Evolutionary conservation across 2,113 vertebrate genomes (phyloP).

Genomic region (Eira barbara): DNA sequence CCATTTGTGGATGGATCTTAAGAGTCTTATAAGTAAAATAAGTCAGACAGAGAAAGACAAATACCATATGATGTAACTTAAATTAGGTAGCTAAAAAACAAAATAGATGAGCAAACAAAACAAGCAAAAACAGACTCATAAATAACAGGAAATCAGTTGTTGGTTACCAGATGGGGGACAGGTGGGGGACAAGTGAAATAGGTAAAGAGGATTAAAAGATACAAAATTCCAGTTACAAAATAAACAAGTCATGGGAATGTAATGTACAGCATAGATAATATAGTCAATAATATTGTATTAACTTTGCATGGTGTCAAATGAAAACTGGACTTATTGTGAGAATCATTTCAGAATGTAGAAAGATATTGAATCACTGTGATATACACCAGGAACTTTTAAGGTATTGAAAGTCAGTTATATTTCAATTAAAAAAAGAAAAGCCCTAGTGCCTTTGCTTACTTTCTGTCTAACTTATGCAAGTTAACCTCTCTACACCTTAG

Average conservation of each 20-base stretch:
- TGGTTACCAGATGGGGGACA: not conserved
- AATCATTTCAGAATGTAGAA: not conserved
- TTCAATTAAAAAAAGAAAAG: not conserved
- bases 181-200: not conserved
- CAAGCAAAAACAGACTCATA: not conserved
- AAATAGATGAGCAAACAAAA: not conserved
- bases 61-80: not conserved
- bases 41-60: not conserved
- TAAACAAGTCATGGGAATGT: not conserved
- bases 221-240: not conserved
- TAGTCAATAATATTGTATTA: not conserved
- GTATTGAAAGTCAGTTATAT: not conserved
- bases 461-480: not conserved
- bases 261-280: not conserved
- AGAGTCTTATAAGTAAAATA: not conserved
- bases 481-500: not conserved
- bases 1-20: not conserved
- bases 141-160: not conserved
- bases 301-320: not conserved
- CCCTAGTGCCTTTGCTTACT: not conserved
- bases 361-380: not conserved
- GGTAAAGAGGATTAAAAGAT: not conserved
- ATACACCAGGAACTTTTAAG: not conserved
- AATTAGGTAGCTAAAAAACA: not conserved
- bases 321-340: not conserved